Base-by-base conservation (phyloP, 2,888 invertebrate genomes). In the Eumacrocentrus americanus region DNA sequence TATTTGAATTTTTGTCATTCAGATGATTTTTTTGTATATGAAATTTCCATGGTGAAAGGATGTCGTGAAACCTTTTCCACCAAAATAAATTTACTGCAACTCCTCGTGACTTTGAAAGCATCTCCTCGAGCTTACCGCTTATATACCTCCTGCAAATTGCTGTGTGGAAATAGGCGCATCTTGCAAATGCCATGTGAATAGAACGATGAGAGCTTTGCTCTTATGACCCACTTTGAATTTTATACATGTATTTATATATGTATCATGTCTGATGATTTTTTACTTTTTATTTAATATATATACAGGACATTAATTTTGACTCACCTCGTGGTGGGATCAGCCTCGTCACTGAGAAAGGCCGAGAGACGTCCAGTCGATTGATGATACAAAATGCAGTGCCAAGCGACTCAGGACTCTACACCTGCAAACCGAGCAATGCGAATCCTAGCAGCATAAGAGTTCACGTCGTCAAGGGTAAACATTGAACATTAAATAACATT, bases 361-460 rank as follows among this genome's bases (percentile, higher is more conserved):
- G 79, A 40, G 81, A 81, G 65, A 82, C 83, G 48, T 82, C 82
- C 62, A 83, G 83, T 66, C 80, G 81, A 61, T 72, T 83, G 69
- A 81, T 82, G 72, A 81, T 82, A 63, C 82, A 82, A 68, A 81
- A 82, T 67, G 82, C 82, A 34, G 77, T 80, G 22, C 72, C 78
- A 20, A 72, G 74, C 58, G 82, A 82, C 68, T 81, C 81, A 14
- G 82, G 83, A 6, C 75, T 79, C 55, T 83, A 83, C 70, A 82
- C 81, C 18, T 83, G 83, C 69, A 76, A 76, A 60, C 83, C 83
- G 37, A 82, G 83, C 69, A 83, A 83, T 71, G 83, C 83, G 51
- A 89, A 91, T 74, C 90, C 92, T 0, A 91, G 91, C 46, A 91
- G 89, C 46, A 91, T 92, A 51, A 88, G 90, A 65, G 92, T 94